phyloP scores from a whole-genome alignment of 2,888 invertebrate species.

The Rhaphigaster nebulosa region DNA sequence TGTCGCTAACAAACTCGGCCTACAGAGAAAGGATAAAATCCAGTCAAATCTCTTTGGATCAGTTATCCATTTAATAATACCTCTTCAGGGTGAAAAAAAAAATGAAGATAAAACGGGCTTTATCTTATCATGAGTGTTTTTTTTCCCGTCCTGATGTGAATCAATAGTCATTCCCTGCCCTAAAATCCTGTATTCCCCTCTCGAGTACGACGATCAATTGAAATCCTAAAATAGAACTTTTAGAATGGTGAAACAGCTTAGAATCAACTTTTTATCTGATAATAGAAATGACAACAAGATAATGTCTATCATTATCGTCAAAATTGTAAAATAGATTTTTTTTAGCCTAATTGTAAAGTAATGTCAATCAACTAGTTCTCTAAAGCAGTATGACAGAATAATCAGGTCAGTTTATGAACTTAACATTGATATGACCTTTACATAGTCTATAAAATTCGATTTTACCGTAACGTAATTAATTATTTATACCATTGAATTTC shows the following conservation, averaged over 20 bases:
- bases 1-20: background rate
- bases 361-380: background rate
- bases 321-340: background rate
- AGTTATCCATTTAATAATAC: constrained; percentile 37
- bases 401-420: too few species aligned
- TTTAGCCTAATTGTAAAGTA: background rate
- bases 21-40: background rate
- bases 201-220: background rate
- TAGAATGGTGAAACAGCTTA: background rate
- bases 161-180: constrained; percentile 9
- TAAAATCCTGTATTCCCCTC: constrained; percentile 1
- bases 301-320: background rate
- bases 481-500: too few species aligned
- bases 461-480: too few species aligned
- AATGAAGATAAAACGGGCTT: constrained; percentile 26
- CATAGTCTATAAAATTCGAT: too few species aligned
- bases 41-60: background rate
- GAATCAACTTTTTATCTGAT: background rate
- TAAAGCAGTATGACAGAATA: too few species aligned
- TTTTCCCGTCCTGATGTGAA: constrained; percentile 17
- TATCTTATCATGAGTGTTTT: constrained; percentile 46
- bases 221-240: background rate
- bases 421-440: too few species aligned
- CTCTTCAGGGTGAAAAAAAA: background rate
- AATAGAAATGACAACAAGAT: background rate